Base-by-base conservation (phyloP, 2,888 invertebrate genomes). In the Deroplatys truncata region DNA sequence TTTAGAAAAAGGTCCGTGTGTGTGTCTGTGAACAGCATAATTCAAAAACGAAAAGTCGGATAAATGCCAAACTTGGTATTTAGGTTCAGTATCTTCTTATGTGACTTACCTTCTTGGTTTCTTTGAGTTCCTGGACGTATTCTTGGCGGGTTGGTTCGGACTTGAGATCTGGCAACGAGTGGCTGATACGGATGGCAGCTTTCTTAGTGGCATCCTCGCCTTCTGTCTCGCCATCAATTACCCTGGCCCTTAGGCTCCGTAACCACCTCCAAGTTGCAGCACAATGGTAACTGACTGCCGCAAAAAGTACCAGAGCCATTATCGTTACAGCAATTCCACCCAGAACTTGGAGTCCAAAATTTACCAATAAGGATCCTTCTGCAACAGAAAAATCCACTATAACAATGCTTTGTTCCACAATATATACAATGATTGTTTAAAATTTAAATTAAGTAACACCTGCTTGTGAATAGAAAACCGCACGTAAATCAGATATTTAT, bases 191-290 rank as follows among this genome's bases (percentile, higher is more conserved):
- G 90, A 97, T 96, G 8, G 96, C 96, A 0, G 96, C 95, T 92
- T 96, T 96, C 13, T 95, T 95, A 83, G 86, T 20, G 16, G 90
- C 87, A n/a, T 90, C 89, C 82, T 91, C 91, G 82, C 90, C 90
- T 15, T 89, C 91, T 82, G 90, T 89, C 20, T 89, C 90, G 31
- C 84, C 31, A 28, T 89, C 86, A 5, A 84, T 28, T 5, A 28
- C 82, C n/a, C 84, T 84, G 15, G 84, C 86, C 43, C 84, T 35
- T 88, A 43, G 91, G 90, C 88, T 90, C 90, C 29, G 91, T 88
- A 96, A 93, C 96, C 96, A 96, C 89, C 95, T 94, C 96, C 96
- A 97, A 0, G 96, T 96, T 7, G 96, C 95, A 85, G 96, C 96
- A 92, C 96, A 97, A 91, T 96, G 96, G 93, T 96, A 96, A 91